Evolutionary conservation across 1,140 invertebrate species (phyloP), one percentile per base, ranked within the genome.

Genomic region (Rhynchophorus ferrugineus): DNA sequence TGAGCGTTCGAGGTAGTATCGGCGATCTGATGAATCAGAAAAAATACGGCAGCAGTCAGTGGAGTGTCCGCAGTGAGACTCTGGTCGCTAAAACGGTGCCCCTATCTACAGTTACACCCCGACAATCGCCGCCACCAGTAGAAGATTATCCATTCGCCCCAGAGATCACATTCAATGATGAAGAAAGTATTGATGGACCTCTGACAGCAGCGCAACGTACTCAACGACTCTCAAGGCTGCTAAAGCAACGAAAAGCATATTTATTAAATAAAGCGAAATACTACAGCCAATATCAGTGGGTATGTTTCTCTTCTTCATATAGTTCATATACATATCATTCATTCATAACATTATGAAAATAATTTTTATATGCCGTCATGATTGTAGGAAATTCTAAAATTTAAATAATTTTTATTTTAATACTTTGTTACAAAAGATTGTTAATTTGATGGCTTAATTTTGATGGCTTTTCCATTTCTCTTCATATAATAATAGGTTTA

Each of bases 21-120:
- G 84, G 84, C 3, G 84, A 87, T 66, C 66, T 87, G 57, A 87
- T 87, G 84, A 87, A 87, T 65, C 60, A 79, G 57, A 82, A 82
- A 62, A 80, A 78, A 59, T 86, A 83, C 59, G 81, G 80, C 44
- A 79, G 79, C 14, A 83, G 81, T 58, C 78, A 73, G 55, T 82
- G 78, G 75, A 82, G 79, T 58, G 75, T 84, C 1, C 68, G 76
- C 51, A 81, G 69, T 71, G 79, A 84, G 61, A 79, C 78, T 21
- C 67, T 84, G 47, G 78, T 87, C 11, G 82, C 84, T 2, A 74
- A 78, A 50, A 78, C 79, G 3, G 81, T 87, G 3, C 84, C 84
- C 0, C 59, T 87, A 14, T 83, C 83, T 53, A 87, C 84, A 0
- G 83, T 87, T 0, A 81, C 77, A 3, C 71, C 75, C 0, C 70